A percentile compares a stretch with the other conserved stretches of the same genome.
Conservation (phyloP, 1,140 invertebrate genomes). For the Leguminivora glycinivorella region DNA sequence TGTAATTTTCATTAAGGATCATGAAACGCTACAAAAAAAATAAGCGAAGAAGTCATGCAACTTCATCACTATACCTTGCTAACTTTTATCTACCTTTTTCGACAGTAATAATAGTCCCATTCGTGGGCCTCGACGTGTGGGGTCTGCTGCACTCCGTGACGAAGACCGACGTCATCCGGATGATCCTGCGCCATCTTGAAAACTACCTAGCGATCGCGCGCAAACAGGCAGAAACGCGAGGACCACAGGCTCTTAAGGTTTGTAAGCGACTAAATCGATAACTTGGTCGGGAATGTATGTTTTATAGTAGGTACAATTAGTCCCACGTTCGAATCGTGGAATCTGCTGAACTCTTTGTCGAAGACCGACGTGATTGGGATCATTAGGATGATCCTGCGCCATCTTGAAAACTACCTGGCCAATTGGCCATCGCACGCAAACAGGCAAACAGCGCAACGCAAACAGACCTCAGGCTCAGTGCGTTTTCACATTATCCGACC, state of each 20-base stretch:
- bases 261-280: neutral
- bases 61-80: too few relatives aligned
- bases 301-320: too few relatives aligned
- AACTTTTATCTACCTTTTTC: slow-evolving; percentile 36
- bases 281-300: too few relatives aligned
- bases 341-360: slow-evolving; percentile 87
- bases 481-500: too few relatives aligned
- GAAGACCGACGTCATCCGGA: slow-evolving; percentile 86
- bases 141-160: slow-evolving; percentile 89
- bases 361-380: slow-evolving; percentile 88
- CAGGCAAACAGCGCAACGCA: slow-evolving; percentile 81
- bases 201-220: slow-evolving; percentile 80
- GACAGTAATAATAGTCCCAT: slow-evolving; percentile 85
- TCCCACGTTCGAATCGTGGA: slow-evolving; percentile 87
- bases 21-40: too few relatives aligned
- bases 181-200: slow-evolving; percentile 83
- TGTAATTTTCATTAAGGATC: too few relatives aligned
- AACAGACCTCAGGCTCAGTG: slow-evolving; percentile 80
- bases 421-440: slow-evolving; percentile 79
- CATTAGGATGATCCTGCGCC: slow-evolving; percentile 83
- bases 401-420: slow-evolving; percentile 83
- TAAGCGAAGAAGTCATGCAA: too few relatives aligned
- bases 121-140: slow-evolving; percentile 86
- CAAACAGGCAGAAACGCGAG: slow-evolving; percentile 81
- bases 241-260: slow-evolving; percentile 78